A percentile compares a stretch with the other conserved stretches of the same genome.
These are phyloP conservation scores for Miltochrista miniata DNA, from an alignment of 2,888 invertebrate genomes.

Conservation along the genomic window DNA sequence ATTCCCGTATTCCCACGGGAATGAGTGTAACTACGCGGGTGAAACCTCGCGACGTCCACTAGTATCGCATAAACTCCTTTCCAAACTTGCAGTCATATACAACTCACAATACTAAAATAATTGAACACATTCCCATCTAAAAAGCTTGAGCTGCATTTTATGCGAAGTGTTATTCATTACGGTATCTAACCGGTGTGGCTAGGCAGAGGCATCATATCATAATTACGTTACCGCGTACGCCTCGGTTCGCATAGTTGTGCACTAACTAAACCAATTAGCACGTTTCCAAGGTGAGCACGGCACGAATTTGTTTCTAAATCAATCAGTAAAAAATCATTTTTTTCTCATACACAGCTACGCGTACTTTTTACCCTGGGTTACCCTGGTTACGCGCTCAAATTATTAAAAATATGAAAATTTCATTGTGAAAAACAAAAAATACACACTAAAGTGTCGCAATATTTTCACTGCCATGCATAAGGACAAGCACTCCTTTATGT, in stretches of 20 bases:
- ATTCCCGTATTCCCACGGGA: too few species aligned
- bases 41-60: too few species aligned
- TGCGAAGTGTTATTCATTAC: slow-evolving; percentile 50
- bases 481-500: too few species aligned
- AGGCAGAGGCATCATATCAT: slow-evolving; percentile 38
- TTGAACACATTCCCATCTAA: slow-evolving; percentile 14
- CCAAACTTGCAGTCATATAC: not conserved
- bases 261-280: slow-evolving; percentile 74
- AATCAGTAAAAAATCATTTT: not conserved
- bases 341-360: too few species aligned
- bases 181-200: slow-evolving; percentile 23
- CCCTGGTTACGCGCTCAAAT: too few species aligned
- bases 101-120: slow-evolving; percentile 23
- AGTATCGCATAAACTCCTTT: too few species aligned
- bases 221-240: slow-evolving; percentile 54
- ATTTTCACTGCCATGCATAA: too few species aligned
- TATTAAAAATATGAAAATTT: too few species aligned
- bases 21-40: too few species aligned
- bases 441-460: too few species aligned
- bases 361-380: too few species aligned
- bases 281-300: slow-evolving; percentile 39
- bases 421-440: too few species aligned
- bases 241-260: slow-evolving; percentile 46
- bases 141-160: slow-evolving; percentile 41
- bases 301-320: slow-evolving; percentile 26